phyloP scores from a whole-genome alignment of 2,113 vertebrate species.

The Petaurus breviceps region DNA sequence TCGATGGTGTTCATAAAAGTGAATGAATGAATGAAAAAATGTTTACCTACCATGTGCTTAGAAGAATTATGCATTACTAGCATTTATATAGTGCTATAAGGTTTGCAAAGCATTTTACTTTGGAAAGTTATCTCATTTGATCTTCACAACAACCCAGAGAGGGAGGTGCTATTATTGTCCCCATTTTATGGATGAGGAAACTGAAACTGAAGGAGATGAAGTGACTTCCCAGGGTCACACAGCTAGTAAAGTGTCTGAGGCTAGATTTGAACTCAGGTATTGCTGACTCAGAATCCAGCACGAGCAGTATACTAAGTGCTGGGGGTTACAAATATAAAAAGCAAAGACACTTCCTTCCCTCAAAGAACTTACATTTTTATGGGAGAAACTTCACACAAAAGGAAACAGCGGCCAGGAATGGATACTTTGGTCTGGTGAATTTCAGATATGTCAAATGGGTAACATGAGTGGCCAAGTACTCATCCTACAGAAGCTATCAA shows the following conservation, averaged over 20 bases:
- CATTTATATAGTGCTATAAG: background rate
- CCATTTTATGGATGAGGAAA: background rate
- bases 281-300: background rate
- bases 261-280: background rate
- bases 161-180: background rate
- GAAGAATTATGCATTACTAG: background rate
- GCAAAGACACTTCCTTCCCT: background rate
- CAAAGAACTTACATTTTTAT: background rate
- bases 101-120: background rate
- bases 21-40: background rate
- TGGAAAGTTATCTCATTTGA: background rate
- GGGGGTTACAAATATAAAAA: background rate
- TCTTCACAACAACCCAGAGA: background rate
- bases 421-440: background rate
- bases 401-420: background rate
- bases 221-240: background rate
- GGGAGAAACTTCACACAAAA: background rate
- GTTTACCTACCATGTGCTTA: background rate
- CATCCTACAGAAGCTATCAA: background rate
- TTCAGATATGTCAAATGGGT: background rate
- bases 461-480: background rate
- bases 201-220: background rate
- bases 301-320: background rate
- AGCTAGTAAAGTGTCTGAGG: background rate
- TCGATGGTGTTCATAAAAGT: background rate